phyloP scores from a whole-genome alignment of 1,140 invertebrate species.

The Oncopodura yosiiana region DNA sequence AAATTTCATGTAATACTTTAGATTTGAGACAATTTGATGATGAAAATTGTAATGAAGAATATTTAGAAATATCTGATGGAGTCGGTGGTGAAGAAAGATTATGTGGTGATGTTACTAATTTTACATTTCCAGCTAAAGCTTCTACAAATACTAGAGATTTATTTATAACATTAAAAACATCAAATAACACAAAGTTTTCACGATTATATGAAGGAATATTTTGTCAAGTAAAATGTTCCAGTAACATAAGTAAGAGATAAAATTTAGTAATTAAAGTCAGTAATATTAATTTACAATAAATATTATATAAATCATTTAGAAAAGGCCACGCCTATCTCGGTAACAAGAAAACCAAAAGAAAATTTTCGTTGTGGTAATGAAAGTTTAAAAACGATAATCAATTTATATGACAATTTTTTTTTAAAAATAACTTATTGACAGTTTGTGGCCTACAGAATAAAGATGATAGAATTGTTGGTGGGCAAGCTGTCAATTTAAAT shows the following conservation, averaged over 20 bases:
- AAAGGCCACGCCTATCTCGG: background rate
- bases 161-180: background rate
- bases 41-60: conserved; percentile 5
- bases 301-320: background rate
- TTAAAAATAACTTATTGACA: background rate
- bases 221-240: conserved; percentile 9
- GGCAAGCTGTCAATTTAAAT: conserved; percentile 1
- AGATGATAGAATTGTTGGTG: conserved; percentile 8
- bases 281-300: background rate
- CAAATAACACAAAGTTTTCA: background rate
- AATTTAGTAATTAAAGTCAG: no score
- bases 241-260: background rate
- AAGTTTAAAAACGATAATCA: background rate
- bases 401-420: no score
- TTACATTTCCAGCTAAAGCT: background rate
- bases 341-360: background rate
- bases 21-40: background rate
- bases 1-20: background rate
- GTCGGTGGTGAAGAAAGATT: conserved; percentile 20
- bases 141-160: background rate
- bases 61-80: conserved; percentile 20
- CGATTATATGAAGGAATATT: background rate
- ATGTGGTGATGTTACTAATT: conserved; percentile 9
- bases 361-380: background rate
- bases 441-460: conserved; percentile 9